Evolutionary conservation across 2,113 vertebrate species (phyloP).

Genomic region (mouse (Mus musculus)): DNA sequence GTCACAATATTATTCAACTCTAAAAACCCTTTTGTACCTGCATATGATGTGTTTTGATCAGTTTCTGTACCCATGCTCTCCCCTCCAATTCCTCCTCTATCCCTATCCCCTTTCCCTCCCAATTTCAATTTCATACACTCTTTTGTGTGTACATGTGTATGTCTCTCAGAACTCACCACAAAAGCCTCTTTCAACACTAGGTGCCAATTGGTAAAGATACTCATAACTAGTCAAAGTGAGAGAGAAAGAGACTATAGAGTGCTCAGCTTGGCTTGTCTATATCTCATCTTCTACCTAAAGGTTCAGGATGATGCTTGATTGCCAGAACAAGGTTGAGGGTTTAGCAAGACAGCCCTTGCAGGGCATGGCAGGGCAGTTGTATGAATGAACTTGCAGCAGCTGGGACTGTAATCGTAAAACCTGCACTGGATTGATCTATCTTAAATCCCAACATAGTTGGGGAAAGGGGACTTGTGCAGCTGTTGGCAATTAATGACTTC

Average conservation of each 20-base stretch:
- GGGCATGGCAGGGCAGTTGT: neutral
- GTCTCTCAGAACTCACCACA: neutral
- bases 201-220: neutral
- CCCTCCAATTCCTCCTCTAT: neutral
- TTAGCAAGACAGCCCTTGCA: neutral
- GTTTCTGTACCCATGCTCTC: neutral
- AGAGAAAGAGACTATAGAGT: neutral
- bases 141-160: neutral
- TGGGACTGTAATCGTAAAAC: neutral
- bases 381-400: neutral
- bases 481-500: neutral
- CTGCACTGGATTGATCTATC: neutral
- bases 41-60: no score
- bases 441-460: neutral
- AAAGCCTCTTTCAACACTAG: neutral
- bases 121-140: no score
- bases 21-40: neutral
- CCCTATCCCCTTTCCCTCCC: neutral
- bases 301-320: no score
- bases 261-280: neutral
- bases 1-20: neutral
- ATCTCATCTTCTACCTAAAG: neutral
- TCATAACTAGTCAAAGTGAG: neutral
- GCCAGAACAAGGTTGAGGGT: no score
- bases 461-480: fast-evolving